These are phyloP conservation scores for Murina feae DNA, from an alignment of 2,113 vertebrate species.

Conservation along the genomic window DNA sequence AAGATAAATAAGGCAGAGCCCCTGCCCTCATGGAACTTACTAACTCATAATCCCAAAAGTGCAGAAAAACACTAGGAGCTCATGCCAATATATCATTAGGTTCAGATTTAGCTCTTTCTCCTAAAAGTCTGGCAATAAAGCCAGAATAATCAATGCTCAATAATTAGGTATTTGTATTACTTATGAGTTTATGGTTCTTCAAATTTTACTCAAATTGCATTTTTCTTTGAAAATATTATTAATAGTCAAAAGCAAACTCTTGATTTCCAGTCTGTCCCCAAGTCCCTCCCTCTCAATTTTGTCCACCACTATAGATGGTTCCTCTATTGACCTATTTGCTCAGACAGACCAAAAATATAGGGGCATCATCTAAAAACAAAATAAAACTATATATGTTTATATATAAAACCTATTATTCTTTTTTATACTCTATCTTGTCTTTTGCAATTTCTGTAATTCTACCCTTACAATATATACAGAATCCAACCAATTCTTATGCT, in stretches of 20 bases:
- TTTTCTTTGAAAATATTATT: not conserved
- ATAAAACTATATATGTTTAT: not conserved
- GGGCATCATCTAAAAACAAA: not conserved
- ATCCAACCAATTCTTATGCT: too few relatives aligned
- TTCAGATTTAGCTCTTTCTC: not conserved
- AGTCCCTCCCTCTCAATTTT: not conserved
- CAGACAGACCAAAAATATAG: not conserved
- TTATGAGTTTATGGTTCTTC: not conserved
- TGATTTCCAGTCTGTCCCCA: not conserved
- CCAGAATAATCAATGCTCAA: not conserved
- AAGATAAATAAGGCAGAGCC: not conserved
- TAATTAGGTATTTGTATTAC: not conserved
- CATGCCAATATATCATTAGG: not conserved
- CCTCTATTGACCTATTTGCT: not conserved
- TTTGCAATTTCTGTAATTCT: not conserved
- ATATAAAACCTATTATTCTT: not conserved
- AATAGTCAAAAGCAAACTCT: not conserved
- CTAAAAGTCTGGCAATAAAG: not conserved
- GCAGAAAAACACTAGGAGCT: not conserved
- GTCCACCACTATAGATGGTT: not conserved
- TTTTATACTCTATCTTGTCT: not conserved
- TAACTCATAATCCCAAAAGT: not conserved
- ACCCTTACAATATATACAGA: not conserved
- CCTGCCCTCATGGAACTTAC: not conserved
- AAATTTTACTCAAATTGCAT: not conserved